Evolutionary conservation across 1,140 invertebrate species (phyloP).

Genomic region (Micrasema longulum): DNA sequence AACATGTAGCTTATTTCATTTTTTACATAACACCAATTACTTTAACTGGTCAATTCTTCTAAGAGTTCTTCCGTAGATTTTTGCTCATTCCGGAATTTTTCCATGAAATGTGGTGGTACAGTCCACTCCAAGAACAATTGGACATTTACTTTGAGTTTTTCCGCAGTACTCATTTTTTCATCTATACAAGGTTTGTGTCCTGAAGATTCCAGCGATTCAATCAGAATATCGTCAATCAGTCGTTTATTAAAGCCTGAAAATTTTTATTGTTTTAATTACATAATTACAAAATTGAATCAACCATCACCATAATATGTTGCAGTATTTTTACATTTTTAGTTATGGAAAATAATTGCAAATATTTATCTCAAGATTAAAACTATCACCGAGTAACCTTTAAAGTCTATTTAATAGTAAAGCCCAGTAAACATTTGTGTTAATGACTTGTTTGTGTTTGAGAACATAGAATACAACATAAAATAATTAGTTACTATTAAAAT

Average conservation of each 20-base stretch:
- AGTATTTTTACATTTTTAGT: neutral
- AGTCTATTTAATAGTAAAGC: no score
- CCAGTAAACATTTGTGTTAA: no score
- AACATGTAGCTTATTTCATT: no score
- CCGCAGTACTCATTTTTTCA: constrained; percentile 67
- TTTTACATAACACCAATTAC: neutral
- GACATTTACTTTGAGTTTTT: constrained; percentile 77
- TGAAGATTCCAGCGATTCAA: constrained; percentile 80
- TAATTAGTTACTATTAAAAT: no score
- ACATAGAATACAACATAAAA: no score
- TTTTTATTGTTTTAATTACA: constrained; percentile 14
- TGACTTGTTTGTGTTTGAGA: no score
- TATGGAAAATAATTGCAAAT: neutral
- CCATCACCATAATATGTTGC: constrained; percentile 5
- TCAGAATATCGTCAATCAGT: constrained; percentile 84
- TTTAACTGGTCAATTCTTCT: constrained; percentile 74
- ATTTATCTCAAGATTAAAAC: neutral
- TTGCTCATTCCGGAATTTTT: constrained; percentile 78
- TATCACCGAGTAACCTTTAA: no score
- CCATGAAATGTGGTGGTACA: constrained; percentile 81
- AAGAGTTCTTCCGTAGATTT: constrained; percentile 82
- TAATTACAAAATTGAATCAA: neutral
- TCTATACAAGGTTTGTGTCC: constrained; percentile 75
- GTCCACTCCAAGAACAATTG: constrained; percentile 84
- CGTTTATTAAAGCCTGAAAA: constrained; percentile 75